Percentiles rank a stretch among this genome's conserved stretches.
These are phyloP conservation scores for Dinomys branickii DNA, from an alignment of 2,113 vertebrate species.

Conservation along the genomic window DNA sequence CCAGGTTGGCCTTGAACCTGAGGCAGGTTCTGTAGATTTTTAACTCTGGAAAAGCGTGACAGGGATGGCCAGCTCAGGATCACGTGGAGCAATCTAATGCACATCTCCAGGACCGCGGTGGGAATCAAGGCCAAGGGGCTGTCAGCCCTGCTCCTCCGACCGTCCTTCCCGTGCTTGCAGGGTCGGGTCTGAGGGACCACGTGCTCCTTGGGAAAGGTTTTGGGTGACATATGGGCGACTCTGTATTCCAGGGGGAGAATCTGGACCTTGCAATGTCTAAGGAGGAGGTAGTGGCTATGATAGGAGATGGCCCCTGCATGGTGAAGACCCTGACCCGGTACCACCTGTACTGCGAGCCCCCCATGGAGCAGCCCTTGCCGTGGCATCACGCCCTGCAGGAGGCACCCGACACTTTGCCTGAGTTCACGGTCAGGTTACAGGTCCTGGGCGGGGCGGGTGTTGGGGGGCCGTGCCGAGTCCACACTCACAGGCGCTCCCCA, in stretches of 20 bases:
- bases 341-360: slow-evolving; percentile 98
- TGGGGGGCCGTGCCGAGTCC: accelerated
- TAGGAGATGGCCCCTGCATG: slow-evolving; percentile 93
- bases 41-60: background rate
- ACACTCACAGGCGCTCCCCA: background rate
- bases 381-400: slow-evolving; percentile 88
- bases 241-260: slow-evolving; percentile 92
- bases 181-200: background rate
- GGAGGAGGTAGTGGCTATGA: slow-evolving; percentile 97
- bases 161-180: background rate
- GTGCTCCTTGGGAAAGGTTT: background rate
- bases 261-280: slow-evolving; percentile 96
- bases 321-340: slow-evolving; percentile 96
- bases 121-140: background rate
- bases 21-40: background rate
- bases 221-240: background rate
- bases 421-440: slow-evolving; percentile 92
- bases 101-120: background rate
- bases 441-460: background rate
- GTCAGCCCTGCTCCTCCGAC: background rate
- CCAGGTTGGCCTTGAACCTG: background rate
- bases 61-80: background rate
- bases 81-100: background rate
- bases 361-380: slow-evolving; percentile 91
- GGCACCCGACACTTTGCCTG: slow-evolving; percentile 90